These are phyloP conservation scores for Microtus richardsoni DNA, from an alignment of 2,113 vertebrate genomes.

Conservation along the genomic window DNA sequence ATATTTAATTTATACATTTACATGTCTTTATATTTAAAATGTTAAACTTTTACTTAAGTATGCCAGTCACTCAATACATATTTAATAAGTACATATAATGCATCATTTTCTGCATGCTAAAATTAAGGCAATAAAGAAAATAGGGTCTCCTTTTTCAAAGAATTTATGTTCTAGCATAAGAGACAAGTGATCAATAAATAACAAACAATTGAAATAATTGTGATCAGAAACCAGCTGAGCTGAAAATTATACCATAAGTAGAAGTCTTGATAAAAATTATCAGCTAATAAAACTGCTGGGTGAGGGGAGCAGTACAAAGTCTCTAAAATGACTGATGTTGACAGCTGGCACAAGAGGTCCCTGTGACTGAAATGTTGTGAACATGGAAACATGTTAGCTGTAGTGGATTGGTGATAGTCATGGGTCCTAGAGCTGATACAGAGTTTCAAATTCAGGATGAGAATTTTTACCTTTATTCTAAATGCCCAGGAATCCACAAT, in stretches of 20 bases:
- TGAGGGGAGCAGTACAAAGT: neutral
- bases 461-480: neutral
- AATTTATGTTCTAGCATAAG: neutral
- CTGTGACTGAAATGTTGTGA: neutral
- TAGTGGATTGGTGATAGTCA: neutral
- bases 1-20: neutral
- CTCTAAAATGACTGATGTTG: neutral
- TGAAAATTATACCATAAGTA: slow-evolving; percentile 3
- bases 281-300: neutral
- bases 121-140: neutral
- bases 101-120: neutral
- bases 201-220: slow-evolving; percentile 14
- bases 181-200: neutral
- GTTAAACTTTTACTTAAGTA: neutral
- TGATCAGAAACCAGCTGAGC: neutral
- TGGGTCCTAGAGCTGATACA: neutral
- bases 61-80: neutral
- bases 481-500: neutral
- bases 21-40: neutral
- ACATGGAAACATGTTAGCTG: neutral
- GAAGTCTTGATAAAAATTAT: neutral
- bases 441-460: neutral
- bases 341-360: neutral
- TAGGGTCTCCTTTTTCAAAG: neutral
- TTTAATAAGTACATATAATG: neutral